Conservation (phyloP, 2,888 invertebrate genomes). For the Patella depressa region DNA sequence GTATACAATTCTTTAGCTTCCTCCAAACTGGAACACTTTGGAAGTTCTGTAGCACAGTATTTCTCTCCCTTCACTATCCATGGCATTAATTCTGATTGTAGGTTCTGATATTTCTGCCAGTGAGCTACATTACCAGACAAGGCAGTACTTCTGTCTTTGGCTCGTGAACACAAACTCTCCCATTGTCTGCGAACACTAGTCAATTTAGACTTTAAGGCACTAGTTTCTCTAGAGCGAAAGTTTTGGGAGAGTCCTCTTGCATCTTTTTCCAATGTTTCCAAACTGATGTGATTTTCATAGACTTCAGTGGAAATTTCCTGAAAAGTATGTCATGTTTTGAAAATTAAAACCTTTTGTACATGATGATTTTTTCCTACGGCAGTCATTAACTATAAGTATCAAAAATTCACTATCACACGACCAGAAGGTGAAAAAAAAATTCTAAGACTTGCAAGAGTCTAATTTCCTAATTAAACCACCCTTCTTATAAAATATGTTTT, state of each 20-base stretch:
- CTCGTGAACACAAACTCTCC: constrained; percentile 81
- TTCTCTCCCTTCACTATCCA: constrained; percentile 91
- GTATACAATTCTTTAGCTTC: constrained; percentile 77
- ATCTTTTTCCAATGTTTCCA: constrained; percentile 83
- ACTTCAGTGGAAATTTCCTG: constrained; percentile 83
- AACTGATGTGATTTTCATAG: constrained; percentile 80
- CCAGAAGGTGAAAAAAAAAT: background rate
- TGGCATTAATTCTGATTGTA: constrained; percentile 83
- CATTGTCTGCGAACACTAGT: constrained; percentile 83
- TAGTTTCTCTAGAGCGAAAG: constrained; percentile 76
- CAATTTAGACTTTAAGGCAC: constrained; percentile 83
- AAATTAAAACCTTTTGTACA: background rate
- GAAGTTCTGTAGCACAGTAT: constrained; percentile 80
- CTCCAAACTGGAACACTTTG: constrained; percentile 83
- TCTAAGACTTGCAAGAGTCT: background rate
- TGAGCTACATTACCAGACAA: constrained; percentile 85
- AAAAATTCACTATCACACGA: too few species aligned
- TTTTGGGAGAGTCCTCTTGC: constrained; percentile 80
- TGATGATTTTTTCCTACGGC: background rate
- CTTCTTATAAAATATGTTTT: background rate
- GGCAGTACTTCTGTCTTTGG: constrained; percentile 82
- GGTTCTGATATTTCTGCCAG: constrained; percentile 87
- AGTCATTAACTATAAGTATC: background rate
- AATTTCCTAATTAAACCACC: background rate
- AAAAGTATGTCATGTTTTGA: constrained; percentile 14